Evolutionary conservation across 2,113 vertebrate genomes (phyloP).

Genomic region (Galeopterus variegatus): DNA sequence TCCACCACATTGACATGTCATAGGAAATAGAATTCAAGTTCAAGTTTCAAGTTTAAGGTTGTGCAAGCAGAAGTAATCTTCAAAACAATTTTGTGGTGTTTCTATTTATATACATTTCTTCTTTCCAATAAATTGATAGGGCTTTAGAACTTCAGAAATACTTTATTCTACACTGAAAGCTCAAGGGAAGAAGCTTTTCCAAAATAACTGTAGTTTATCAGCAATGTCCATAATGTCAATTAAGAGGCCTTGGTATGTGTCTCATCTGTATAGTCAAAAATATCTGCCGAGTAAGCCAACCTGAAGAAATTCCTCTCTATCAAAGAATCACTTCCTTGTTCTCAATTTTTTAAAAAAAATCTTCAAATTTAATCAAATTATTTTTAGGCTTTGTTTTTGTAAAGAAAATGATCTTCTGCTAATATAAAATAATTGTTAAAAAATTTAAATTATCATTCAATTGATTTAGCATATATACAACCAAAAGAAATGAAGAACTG

Average conservation of each 20-base stretch:
- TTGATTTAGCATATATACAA: neutral
- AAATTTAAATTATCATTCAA: neutral
- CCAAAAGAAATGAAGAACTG: neutral
- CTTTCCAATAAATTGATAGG: neutral
- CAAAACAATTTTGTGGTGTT: neutral
- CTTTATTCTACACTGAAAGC: neutral
- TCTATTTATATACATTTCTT: neutral
- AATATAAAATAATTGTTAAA: neutral
- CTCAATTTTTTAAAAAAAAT: neutral
- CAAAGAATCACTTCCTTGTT: neutral
- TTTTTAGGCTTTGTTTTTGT: neutral
- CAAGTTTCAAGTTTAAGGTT: neutral
- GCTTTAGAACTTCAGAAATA: neutral
- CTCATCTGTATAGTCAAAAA: neutral
- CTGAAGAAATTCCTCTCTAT: neutral
- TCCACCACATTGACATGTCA: neutral
- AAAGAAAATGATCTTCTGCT: neutral
- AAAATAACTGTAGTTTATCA: neutral
- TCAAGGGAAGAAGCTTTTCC: neutral
- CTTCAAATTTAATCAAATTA: neutral
- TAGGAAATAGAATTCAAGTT: neutral
- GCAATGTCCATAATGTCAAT: neutral
- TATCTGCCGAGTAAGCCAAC: neutral
- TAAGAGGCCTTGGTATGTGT: neutral
- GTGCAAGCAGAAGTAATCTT: neutral